phyloP scores from a whole-genome alignment of 2,797 vertebrate genomes.

The Poecilia velifera region DNA sequence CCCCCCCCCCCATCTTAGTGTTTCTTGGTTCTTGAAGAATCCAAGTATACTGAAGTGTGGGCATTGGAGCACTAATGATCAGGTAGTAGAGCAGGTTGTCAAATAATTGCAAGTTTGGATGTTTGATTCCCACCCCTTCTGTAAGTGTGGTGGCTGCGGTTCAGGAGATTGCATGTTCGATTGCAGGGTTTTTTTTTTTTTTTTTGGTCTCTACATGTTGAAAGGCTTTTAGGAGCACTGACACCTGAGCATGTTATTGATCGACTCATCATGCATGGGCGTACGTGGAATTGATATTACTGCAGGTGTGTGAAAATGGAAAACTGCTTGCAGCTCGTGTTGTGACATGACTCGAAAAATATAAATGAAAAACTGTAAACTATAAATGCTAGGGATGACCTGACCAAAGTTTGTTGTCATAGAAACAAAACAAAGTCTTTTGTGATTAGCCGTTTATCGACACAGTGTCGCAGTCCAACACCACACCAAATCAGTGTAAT shows the following conservation, averaged over 20 bases:
- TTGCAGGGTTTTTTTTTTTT: not conserved
- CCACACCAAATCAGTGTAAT: not conserved
- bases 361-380: not conserved
- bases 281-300: not conserved
- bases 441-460: not conserved
- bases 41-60: constrained; percentile 1
- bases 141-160: not conserved
- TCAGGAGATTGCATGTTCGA: constrained; percentile 1
- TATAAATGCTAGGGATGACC: not conserved
- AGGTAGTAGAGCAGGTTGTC: constrained; percentile 6
- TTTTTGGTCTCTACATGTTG: not conserved
- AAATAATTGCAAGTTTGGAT: not conserved
- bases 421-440: not conserved
- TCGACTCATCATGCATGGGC: not conserved
- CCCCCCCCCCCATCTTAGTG: no score
- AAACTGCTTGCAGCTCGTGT: not conserved
- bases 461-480: not conserved
- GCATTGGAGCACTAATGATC: not conserved
- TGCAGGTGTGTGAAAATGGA: not conserved
- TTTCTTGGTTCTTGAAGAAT: constrained; percentile 2
- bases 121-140: constrained; percentile 4
- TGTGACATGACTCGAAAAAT: not conserved
- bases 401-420: not conserved
- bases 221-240: not conserved
- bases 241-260: not conserved